Evolutionary conservation across 2,113 vertebrate genomes (phyloP), one percentile per base, ranked within the genome.

Genomic region (Coptodon rendalli): DNA sequence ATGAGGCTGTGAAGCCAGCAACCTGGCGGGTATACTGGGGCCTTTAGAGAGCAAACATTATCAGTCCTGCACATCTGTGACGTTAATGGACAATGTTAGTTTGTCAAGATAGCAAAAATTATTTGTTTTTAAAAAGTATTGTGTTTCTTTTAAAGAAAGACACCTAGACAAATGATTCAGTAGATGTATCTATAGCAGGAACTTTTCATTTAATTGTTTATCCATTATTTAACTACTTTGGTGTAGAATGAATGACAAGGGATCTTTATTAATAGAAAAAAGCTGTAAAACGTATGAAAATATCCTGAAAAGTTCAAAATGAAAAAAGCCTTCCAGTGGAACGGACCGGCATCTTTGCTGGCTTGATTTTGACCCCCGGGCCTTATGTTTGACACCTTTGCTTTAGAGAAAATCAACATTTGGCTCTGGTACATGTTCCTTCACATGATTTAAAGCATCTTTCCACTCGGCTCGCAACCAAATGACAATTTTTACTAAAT

Each of bases 41-140:
- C 61, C 61, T 38, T 66, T 43, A 71, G 66, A 43, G n/a, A 71
- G n/a, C 38, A 71, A 71, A 71, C 38, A 43, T 43, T 27, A 71
- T 16, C 66, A 43, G 66, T 71, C n/a, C 66, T 71, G 66, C 5
- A 9, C 66, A 27, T 71, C 12, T 71, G n/a, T 71, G 27, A 10
- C 2, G 2, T 34, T 17, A 61, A 61, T 61, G 29, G 66, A 71
- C 66, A 43, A 43, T 43, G 38, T 43, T 16, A 24, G 7, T 43
- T 71, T 71, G 22, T 24, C 13, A 43, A 43, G 66, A 27, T 71
- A 43, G 36, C 10, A 22, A 22, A 66, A 66, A 66, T 71, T 27
- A 43, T 71, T 71, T 71, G 66, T 71, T 43, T 71, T 24, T 71
- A 43, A 71, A 24, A 24, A 43, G n/a, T 24, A 40, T 24, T 71